Evolutionary conservation across 2,888 invertebrate genomes (phyloP), one percentile per base, ranked within the genome.

Genomic region (Cyclophora albipunctata): DNA sequence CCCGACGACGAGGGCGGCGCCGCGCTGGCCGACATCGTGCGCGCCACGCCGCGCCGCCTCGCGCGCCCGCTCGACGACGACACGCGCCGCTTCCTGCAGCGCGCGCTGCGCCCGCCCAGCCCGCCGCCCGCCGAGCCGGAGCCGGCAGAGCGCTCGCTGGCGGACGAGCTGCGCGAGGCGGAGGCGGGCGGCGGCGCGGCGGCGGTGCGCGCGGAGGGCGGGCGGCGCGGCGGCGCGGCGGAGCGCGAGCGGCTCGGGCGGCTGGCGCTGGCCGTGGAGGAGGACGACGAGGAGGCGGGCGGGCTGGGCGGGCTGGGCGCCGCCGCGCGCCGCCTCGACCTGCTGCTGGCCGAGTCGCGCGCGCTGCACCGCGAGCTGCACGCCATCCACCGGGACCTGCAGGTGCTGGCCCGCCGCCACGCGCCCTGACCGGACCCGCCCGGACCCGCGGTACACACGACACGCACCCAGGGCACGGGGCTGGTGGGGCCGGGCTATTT

Each of bases 341-440:
- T 77, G 55, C 71, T 89, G 73, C 75, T 88, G 63, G 82, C 77
- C 45, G 88, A 88, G 73, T 85, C 87, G 5, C 73, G 85, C 34
- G 75, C 73, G 51, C 76, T 89, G 61, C 87, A 86, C 75, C 75
- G 69, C 59, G 84, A 87, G 76, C 73, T 89, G 69, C 82, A 84
- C 5, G 84, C 75, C 67, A 89, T 89, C 68, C 84, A 86, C 62
- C 76, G 80, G 55, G 89, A 89, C 80, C 81, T 89, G 73, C 88
- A 89, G 85, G 89, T 89, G 87, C 87, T 88, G 78, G 84, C 80
- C 58, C 77, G 78, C 64, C 87, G 87, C 75, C 74, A 78, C 71
- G 67, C 78, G 57, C 77, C 78, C 75, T 71, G 72, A 73, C 68
- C 71, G 84, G 82, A 84, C 79, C 80, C 81, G 84, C 83, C 79